Evolutionary conservation across 2,888 invertebrate species (phyloP).

Genomic region (Papilio elwesi): DNA sequence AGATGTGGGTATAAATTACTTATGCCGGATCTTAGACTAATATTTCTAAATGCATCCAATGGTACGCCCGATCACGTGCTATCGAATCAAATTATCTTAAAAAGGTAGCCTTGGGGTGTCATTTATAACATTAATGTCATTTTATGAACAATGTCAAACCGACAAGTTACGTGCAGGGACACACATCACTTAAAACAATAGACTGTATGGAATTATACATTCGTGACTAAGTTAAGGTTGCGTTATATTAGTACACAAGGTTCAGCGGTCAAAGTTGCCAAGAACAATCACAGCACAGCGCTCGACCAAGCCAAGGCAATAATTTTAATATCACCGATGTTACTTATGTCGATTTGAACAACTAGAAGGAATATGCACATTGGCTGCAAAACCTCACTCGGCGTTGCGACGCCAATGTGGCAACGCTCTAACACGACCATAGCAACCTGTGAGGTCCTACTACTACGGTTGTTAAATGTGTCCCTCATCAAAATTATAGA

Average conservation of each 20-base stretch:
- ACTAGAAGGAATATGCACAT: too few relatives aligned
- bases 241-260: constrained; percentile 7
- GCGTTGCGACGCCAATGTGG: too few relatives aligned
- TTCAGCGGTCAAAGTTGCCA: constrained; percentile 1
- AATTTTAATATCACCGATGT: not conserved
- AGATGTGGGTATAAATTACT: too few relatives aligned
- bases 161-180: not conserved
- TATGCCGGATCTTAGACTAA: too few relatives aligned
- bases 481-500: not conserved
- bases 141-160: not conserved
- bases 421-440: too few relatives aligned
- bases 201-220: constrained; percentile 1
- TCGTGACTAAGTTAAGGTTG: constrained; percentile 13
- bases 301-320: not conserved
- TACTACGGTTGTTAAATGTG: not conserved
- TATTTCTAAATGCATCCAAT: too few relatives aligned
- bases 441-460: too few relatives aligned
- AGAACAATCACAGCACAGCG: not conserved
- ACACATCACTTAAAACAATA: not conserved
- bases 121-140: too few relatives aligned
- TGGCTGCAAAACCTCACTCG: too few relatives aligned
- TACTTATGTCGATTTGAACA: not conserved
- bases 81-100: too few relatives aligned
- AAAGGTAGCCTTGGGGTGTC: too few relatives aligned
- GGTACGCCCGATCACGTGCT: too few relatives aligned